These are phyloP conservation scores for Trinectes maculatus DNA, from an alignment of 2,113 vertebrate genomes.

Conservation along the genomic window DNA sequence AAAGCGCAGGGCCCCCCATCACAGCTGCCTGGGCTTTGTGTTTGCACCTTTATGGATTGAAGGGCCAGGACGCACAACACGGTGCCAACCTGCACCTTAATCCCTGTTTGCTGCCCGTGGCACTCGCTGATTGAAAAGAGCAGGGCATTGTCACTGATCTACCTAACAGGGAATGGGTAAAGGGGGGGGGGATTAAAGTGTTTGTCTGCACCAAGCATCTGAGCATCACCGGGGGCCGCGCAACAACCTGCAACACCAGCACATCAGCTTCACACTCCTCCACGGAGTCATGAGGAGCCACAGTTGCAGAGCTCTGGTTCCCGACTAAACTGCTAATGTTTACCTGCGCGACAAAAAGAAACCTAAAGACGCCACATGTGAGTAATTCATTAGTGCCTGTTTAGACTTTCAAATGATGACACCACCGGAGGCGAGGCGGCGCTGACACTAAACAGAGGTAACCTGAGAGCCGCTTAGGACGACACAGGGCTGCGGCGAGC, in stretches of 20 bases:
- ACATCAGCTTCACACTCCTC: constrained; percentile 16
- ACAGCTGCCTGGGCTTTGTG: constrained; percentile 39
- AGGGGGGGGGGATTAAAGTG: constrained; percentile 55
- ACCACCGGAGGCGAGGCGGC: constrained; percentile 42
- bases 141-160: constrained; percentile 67
- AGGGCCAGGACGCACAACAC: constrained; percentile 59
- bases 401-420: constrained; percentile 61
- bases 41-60: constrained; percentile 68
- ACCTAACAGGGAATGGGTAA: constrained; percentile 61
- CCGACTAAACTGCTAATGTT: neutral
- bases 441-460: constrained; percentile 35
- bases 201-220: constrained; percentile 37
- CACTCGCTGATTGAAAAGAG: constrained; percentile 75
- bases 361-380: constrained; percentile 5
- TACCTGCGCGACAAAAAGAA: neutral
- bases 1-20: constrained; percentile 56
- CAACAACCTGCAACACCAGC: constrained; percentile 42
- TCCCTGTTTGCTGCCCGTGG: constrained; percentile 71
- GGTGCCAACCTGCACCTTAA: constrained; percentile 68
- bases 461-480: constrained; percentile 39
- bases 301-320: constrained; percentile 4
- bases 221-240: constrained; percentile 47
- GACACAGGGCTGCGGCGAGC: constrained; percentile 28
- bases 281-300: constrained; percentile 9
- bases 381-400: constrained; percentile 59